A percentile compares a stretch with the other conserved stretches of the same genome.
Evolutionary conservation across 1,140 invertebrate genomes (phyloP).

Genomic region (Listronotus bonariensis): DNA sequence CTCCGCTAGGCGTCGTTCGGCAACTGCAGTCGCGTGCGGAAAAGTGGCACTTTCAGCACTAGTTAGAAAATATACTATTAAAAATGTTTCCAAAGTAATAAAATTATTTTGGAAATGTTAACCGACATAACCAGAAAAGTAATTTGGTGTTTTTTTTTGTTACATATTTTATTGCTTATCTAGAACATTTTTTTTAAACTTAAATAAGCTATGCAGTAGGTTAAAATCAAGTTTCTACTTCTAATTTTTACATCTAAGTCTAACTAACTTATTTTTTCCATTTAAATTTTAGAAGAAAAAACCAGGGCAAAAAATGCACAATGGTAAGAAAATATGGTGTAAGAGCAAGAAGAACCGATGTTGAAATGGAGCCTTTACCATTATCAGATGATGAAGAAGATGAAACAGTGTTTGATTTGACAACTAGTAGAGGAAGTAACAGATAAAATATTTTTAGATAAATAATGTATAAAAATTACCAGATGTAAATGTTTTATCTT

Average conservation of each 20-base stretch:
- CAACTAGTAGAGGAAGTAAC: conserved; percentile 27
- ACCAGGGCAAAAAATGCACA: conserved; percentile 53
- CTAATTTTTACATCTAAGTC: neutral
- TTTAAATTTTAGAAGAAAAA: conserved; percentile 44
- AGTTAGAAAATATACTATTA: no score
- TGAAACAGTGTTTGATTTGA: conserved; percentile 61
- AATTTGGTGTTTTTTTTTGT: no score
- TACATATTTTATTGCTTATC: no score
- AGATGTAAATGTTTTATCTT: no score
- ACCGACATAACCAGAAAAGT: no score
- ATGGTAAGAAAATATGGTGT: conserved; percentile 63
- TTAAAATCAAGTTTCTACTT: neutral
- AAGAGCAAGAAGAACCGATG: conserved; percentile 60
- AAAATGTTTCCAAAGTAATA: no score
- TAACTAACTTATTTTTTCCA: neutral
- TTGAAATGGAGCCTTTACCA: conserved; percentile 64
- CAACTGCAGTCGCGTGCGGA: no score
- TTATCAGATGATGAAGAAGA: conserved; percentile 65
- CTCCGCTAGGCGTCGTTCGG: no score
- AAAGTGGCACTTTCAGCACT: no score
- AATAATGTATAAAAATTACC: no score
- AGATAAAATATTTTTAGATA: neutral
- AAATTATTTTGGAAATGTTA: no score
- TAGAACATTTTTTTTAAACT: no score
- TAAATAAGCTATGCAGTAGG: conserved; percentile 7